These are phyloP conservation scores for Tenthredo distinguenda DNA, from an alignment of 2,888 invertebrate species.

Conservation along the genomic window DNA sequence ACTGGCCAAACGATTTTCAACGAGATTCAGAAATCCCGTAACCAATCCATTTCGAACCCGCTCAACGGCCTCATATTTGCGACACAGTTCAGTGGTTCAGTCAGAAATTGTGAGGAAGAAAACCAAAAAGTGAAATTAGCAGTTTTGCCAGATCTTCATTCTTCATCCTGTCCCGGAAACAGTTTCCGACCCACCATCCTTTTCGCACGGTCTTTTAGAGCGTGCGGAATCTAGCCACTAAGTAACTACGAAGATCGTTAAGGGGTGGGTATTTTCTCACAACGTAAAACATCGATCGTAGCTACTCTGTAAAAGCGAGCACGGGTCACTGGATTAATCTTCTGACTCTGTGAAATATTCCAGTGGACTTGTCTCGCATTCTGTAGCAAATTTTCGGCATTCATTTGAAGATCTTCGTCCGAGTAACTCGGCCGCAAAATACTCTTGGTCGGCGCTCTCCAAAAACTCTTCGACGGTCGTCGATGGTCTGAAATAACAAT, in stretches of 20 bases:
- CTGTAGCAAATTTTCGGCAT: conserved; percentile 67
- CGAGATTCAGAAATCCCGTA: neutral
- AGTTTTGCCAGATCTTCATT: neutral
- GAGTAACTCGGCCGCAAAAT: conserved; percentile 70
- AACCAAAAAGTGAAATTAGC: neutral
- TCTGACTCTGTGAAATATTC: conserved; percentile 68
- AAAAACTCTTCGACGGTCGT: conserved; percentile 65
- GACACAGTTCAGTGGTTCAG: conserved; percentile 4
- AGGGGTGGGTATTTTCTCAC: neutral
- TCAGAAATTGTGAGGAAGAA: neutral
- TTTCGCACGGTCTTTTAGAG: neutral
- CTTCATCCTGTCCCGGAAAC: neutral
- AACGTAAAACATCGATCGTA: conserved; percentile 2
- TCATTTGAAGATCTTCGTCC: conserved; percentile 64
- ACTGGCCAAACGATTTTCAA: neutral
- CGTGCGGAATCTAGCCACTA: conserved; percentile 3
- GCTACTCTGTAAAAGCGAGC: neutral
- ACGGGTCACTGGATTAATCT: conserved; percentile 9
- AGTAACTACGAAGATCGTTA: neutral
- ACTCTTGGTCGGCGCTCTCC: conserved; percentile 68
- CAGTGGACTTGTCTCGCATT: conserved; percentile 68
- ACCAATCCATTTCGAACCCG: neutral
- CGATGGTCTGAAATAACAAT: conserved; percentile 69
- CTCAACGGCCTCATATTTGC: neutral
- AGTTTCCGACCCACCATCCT: neutral